Percentiles rank a stretch among this genome's conserved stretches.
These are phyloP conservation scores for Leptestheria dahalacensis DNA, from an alignment of 1,140 invertebrate species.

Conservation along the genomic window DNA sequence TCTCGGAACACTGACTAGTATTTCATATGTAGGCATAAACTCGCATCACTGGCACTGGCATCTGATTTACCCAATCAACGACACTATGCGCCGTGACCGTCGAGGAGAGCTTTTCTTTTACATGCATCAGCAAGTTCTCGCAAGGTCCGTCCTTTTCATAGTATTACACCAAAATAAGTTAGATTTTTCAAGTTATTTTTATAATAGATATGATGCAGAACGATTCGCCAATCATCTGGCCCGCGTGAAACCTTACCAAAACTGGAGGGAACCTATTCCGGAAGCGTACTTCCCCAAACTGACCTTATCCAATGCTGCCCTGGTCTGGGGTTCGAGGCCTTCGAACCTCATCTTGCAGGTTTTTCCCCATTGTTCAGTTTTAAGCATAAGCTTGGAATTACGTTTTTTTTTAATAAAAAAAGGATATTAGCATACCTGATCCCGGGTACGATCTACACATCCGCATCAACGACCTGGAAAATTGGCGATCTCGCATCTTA, in stretches of 20 bases:
- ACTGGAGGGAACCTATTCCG: slow-evolving; percentile 42
- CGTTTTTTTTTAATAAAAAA: slow-evolving; percentile 4
- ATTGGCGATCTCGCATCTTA: slow-evolving; percentile 56
- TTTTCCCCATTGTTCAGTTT: slow-evolving; percentile 2
- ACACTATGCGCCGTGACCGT: slow-evolving; percentile 16
- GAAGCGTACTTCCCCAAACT: slow-evolving; percentile 59
- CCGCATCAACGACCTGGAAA: slow-evolving; percentile 43
- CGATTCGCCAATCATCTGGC: slow-evolving; percentile 43
- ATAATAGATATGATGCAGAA: slow-evolving; percentile 57
- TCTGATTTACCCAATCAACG: slow-evolving; percentile 55
- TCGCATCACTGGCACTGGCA: slow-evolving; percentile 68
- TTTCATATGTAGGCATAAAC: slow-evolving; percentile 37
- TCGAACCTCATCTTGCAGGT: slow-evolving; percentile 28
- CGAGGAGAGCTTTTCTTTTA: slow-evolving; percentile 15
- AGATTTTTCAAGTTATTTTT: no score
- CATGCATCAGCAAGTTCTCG: background rate
- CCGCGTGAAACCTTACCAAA: slow-evolving; percentile 39
- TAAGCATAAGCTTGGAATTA: slow-evolving; percentile 3
- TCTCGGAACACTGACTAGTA: slow-evolving; percentile 14
- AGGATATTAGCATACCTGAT: slow-evolving; percentile 14
- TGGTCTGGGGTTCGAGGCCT: slow-evolving; percentile 44
- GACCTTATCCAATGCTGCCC: slow-evolving; percentile 44
- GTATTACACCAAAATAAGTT: no score
- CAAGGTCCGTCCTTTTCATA: no score
- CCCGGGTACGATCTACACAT: slow-evolving; percentile 1